Conservation (phyloP, 2,113 vertebrate genomes). For the Alligator sinensis region DNA sequence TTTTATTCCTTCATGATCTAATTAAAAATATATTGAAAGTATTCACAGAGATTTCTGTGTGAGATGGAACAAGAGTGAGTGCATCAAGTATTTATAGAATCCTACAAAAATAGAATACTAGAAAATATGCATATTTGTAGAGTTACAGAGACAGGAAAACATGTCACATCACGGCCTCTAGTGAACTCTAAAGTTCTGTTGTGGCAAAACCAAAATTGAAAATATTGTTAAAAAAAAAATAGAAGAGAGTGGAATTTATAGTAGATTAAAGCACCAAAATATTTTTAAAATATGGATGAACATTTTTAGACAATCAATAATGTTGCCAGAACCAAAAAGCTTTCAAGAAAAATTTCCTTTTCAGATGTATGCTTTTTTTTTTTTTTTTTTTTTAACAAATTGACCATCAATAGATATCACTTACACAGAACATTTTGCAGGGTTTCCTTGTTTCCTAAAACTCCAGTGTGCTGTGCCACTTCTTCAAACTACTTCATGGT, state of each 20-base stretch:
- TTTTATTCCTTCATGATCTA: neutral
- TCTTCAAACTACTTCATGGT: slow-evolving; percentile 25
- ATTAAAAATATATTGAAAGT: neutral
- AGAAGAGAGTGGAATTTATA: neutral
- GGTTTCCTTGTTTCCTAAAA: neutral
- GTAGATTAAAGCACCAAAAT: neutral
- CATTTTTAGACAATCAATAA: neutral
- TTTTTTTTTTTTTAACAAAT: neutral
- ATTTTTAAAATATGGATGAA: neutral
- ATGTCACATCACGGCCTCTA: neutral
- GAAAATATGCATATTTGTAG: neutral
- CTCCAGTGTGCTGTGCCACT: neutral
- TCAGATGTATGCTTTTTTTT: neutral
- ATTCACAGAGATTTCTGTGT: neutral
- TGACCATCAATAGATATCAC: neutral
- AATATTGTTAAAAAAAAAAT: neutral
- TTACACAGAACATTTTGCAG: neutral
- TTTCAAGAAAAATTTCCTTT: neutral
- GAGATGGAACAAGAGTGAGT: neutral
- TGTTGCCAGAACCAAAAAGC: neutral
- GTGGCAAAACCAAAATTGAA: neutral
- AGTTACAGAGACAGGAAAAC: neutral
- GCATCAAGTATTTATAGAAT: neutral
- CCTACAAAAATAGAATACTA: too few relatives aligned
- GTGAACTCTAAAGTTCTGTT: neutral